Conservation (phyloP, 2,888 invertebrate genomes). For the Dorcus parallelipipedus region DNA sequence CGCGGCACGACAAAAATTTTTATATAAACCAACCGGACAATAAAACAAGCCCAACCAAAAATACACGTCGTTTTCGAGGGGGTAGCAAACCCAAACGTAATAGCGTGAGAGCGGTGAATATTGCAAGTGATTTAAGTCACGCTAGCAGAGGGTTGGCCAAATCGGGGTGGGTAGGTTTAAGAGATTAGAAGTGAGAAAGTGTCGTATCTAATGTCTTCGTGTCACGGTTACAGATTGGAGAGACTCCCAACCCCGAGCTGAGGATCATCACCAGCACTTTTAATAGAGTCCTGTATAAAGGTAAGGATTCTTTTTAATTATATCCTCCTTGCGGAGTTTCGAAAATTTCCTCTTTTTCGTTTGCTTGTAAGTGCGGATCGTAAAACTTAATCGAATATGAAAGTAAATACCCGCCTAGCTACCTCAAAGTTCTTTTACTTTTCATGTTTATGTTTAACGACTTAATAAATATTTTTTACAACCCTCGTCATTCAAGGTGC, state of each 20-base stretch:
- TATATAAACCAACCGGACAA: too few species aligned
- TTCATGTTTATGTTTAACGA: background rate
- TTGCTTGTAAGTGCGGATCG: background rate
- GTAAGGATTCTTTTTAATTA: conserved; percentile 53
- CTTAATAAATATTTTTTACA: background rate
- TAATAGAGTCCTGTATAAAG: conserved; percentile 80
- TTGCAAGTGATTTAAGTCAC: conserved; percentile 42
- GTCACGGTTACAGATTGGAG: conserved; percentile 66
- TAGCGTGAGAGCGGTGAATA: conserved; percentile 28
- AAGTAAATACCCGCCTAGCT: background rate
- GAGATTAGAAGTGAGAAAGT: conserved; percentile 17
- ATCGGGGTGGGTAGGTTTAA: conserved; percentile 20
- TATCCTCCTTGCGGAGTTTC: background rate
- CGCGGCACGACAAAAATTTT: too few species aligned
- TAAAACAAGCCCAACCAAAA: too few species aligned
- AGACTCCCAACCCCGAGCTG: conserved; percentile 80
- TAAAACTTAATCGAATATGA: background rate
- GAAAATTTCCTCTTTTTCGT: background rate
- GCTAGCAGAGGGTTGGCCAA: conserved; percentile 38
- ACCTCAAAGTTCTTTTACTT: background rate
- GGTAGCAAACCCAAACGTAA: background rate
- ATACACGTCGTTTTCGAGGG: too few species aligned
- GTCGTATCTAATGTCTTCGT: conserved; percentile 21
- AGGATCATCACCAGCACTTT: conserved; percentile 85
- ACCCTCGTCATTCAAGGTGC: background rate